These are phyloP conservation scores for Cryptoblepharus egeriae DNA, from an alignment of 2,797 vertebrate genomes.

Conservation along the genomic window DNA sequence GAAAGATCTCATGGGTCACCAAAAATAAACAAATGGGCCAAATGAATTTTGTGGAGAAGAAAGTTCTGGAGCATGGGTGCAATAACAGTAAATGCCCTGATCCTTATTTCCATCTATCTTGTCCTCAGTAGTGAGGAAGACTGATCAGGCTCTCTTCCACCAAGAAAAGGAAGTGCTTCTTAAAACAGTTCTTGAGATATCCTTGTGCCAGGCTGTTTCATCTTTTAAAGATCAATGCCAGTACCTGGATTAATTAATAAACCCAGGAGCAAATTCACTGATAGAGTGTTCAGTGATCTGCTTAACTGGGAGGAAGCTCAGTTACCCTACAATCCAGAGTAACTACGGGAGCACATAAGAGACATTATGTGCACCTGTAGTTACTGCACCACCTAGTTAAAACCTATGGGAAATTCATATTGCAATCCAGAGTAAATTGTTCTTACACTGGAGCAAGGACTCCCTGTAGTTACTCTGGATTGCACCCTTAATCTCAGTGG, in stretches of 20 bases:
- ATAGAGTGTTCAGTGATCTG: not conserved
- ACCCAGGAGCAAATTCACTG: not conserved
- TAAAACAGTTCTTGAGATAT: not conserved
- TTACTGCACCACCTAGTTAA: too few species aligned
- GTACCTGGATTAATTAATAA: not conserved
- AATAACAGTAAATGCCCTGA: not conserved
- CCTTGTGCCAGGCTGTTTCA: not conserved
- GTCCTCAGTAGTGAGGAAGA: not conserved
- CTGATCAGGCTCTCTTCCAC: not conserved
- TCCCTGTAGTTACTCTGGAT: too few species aligned
- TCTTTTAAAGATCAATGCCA: not conserved
- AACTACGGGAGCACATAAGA: too few species aligned
- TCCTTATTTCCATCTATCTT: not conserved
- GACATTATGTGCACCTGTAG: too few species aligned
- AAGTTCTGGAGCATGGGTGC: not conserved
- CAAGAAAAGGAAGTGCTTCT: not conserved
- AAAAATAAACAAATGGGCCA: too few species aligned
- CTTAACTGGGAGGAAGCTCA: not conserved
- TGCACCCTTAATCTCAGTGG: not conserved
- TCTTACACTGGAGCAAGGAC: too few species aligned
- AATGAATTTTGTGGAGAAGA: not conserved
- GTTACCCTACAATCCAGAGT: too few species aligned
- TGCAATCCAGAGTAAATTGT: too few species aligned
- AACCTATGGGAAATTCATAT: too few species aligned
- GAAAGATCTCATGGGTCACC: not conserved